These are phyloP conservation scores for Tinamus major DNA, from an alignment of 2,797 vertebrate species.

Conservation along the genomic window DNA sequence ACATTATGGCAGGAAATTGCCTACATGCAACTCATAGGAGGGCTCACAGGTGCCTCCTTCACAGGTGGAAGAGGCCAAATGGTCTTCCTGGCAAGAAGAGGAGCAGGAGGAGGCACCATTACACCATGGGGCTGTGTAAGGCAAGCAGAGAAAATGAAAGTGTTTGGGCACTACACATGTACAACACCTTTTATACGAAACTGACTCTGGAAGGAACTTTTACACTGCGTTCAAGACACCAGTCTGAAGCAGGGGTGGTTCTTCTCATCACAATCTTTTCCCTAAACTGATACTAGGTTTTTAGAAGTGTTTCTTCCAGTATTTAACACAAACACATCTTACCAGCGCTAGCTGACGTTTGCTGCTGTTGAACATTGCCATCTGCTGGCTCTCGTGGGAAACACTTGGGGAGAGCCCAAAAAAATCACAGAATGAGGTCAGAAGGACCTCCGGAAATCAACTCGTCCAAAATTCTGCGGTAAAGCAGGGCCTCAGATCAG, in stretches of 20 bases:
- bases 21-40: background rate
- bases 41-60: background rate
- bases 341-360: accelerated
- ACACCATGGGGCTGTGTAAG: accelerated
- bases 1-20: background rate
- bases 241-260: background rate
- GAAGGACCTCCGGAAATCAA: background rate
- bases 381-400: conserved; percentile 34
- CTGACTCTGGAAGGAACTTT: accelerated
- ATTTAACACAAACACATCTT: accelerated
- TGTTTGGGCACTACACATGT: accelerated
- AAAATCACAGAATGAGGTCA: accelerated
- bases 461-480: background rate
- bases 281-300: accelerated
- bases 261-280: background rate
- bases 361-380: conserved; percentile 22
- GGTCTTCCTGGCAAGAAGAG: background rate
- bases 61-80: background rate
- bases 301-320: accelerated
- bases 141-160: background rate
- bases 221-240: accelerated
- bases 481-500: background rate
- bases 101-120: background rate
- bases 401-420: background rate
- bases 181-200: background rate